Evolutionary conservation across 2,888 invertebrate genomes (phyloP), one percentile per base, ranked within the genome.

Genomic region (Oscheius myriophilus): DNA sequence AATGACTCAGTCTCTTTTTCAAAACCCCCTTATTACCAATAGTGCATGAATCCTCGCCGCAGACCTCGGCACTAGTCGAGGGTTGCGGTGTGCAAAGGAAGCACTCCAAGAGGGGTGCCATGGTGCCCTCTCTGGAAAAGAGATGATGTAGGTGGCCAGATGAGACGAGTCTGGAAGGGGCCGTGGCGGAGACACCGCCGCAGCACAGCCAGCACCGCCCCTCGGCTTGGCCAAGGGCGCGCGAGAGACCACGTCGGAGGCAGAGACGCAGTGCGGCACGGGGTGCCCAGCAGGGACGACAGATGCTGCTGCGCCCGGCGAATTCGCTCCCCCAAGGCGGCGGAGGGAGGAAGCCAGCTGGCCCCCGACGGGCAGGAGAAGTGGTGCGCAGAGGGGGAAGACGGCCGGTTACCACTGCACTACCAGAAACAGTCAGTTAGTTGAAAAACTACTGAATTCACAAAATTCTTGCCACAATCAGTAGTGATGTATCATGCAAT

Each of bases 91-190:
- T 25, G 18, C 61, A 61, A 11, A 61, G 46, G 46, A 61, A 49
- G 33, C 61, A 61, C 33, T 61, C 61, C 16, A 61, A 49, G 11
- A 46, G 46, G 16, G 61, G 46, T 12, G 57, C 42, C 57, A 57
- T 49, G 6, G 49, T 2, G 49, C 53, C 53, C n/a, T 58, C 57
- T 59, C 59, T 52, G 16, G 59, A 58, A n/a, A 25, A 46, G 45
- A 21, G 16, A 26, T 33, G 33, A 33, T 33, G 33, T 33, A 33
- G 33, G 33, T 33, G 33, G 33, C 9, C 9, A 33, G 3, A 33
- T 3, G 33, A 33, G 33, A 6, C 33, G 33, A 6, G 4, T 33
- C 26, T 26, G 26, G 59, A 26, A 41, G 14, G 21, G 42, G 46
- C 26, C 25, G 59, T 59, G 49, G 61, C 3, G 61, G 33, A 33